These are phyloP conservation scores for Tenthredo scrophulariae DNA, from an alignment of 2,888 invertebrate species.

Conservation along the genomic window DNA sequence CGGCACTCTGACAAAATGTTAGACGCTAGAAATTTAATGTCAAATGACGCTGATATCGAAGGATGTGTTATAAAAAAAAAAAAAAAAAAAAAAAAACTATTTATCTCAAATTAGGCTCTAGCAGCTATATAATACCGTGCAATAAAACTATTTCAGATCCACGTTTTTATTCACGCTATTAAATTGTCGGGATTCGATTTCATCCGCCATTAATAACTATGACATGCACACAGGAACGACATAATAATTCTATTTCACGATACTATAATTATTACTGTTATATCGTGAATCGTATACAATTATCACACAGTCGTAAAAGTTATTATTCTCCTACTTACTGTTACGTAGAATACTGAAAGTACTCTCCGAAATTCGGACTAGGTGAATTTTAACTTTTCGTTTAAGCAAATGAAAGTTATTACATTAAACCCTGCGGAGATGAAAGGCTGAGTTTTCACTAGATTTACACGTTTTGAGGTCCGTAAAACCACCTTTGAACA, in stretches of 20 bases:
- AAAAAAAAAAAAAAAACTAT: background rate
- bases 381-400: background rate
- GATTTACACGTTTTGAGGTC: too few relatives aligned
- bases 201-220: background rate
- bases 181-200: slow-evolving; percentile 26
- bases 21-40: background rate
- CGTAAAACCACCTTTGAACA: too few relatives aligned
- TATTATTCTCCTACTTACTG: background rate
- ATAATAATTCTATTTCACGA: background rate
- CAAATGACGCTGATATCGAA: background rate
- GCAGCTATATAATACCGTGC: background rate
- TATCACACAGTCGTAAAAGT: slow-evolving; percentile 6
- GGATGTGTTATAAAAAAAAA: background rate
- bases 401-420: background rate
- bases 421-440: too few relatives aligned
- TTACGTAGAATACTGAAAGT: background rate
- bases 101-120: background rate
- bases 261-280: background rate
- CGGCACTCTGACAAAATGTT: background rate
- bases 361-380: background rate
- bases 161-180: background rate
- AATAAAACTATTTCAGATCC: background rate
- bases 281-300: background rate
- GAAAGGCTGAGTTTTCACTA: too few relatives aligned
- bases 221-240: background rate